These are phyloP conservation scores for Macrotrachela quadricornifera DNA, from an alignment of 1,140 invertebrate genomes.

Conservation along the genomic window DNA sequence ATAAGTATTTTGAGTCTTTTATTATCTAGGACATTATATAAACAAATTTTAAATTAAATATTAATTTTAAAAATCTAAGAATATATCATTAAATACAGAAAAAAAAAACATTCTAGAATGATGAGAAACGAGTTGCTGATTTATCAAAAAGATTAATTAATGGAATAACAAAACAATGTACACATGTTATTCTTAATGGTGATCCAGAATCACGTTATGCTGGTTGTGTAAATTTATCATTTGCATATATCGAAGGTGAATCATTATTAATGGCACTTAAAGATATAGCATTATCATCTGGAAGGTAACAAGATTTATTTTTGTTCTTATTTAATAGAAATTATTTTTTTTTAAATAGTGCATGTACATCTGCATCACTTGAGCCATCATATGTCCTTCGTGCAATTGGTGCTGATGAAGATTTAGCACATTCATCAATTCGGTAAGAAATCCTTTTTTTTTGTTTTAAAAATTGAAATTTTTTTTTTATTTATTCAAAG, in stretches of 20 bases:
- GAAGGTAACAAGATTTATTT: constrained; percentile 30
- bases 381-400: constrained; percentile 94
- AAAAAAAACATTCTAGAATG: constrained; percentile 32
- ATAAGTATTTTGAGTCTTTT: too few relatives aligned
- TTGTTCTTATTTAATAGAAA: too few relatives aligned
- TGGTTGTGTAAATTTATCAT: constrained; percentile 87
- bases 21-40: too few relatives aligned
- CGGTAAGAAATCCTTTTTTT: constrained; percentile 34
- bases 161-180: constrained; percentile 48
- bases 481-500: constrained; percentile 29
- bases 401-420: constrained; percentile 92
- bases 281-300: constrained; percentile 42
- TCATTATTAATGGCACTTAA: constrained; percentile 85
- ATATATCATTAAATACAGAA: not conserved
- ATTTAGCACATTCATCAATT: constrained; percentile 94
- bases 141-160: constrained; percentile 60
- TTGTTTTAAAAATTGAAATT: too few relatives aligned
- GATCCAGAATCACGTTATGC: constrained; percentile 66
- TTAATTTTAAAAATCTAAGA: too few relatives aligned
- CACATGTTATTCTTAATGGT: constrained; percentile 79
- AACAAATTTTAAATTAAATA: too few relatives aligned
- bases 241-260: constrained; percentile 86
- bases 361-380: constrained; percentile 88
- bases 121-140: constrained; percentile 55
- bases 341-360: too few relatives aligned